Evolutionary conservation across 2,888 invertebrate genomes (phyloP).

Genomic region (Vanessa cardui): DNA sequence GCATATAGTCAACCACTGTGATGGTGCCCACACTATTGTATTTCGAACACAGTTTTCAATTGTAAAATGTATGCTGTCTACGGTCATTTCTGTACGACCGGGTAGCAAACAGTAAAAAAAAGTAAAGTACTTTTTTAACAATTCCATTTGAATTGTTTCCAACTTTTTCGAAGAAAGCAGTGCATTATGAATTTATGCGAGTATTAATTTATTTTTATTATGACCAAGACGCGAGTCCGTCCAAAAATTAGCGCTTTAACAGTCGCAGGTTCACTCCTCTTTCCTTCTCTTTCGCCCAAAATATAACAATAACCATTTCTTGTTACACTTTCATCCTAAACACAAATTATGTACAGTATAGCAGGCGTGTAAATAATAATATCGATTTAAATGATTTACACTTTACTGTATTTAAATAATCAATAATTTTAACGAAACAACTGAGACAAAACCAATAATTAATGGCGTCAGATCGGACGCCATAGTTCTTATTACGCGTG

Average conservation of each 20-base stretch:
- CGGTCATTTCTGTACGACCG: slow-evolving; percentile 44
- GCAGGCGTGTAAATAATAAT: too few relatives aligned
- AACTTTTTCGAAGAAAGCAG: slow-evolving; percentile 9
- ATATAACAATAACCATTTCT: too few relatives aligned
- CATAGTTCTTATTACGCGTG: too few relatives aligned
- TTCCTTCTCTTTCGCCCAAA: too few relatives aligned
- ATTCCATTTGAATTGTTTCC: slow-evolving; percentile 42
- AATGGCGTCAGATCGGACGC: too few relatives aligned
- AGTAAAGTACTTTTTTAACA: too few relatives aligned
- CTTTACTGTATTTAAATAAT: too few relatives aligned
- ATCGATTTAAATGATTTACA: too few relatives aligned
- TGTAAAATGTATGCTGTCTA: slow-evolving; percentile 41
- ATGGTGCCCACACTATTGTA: slow-evolving; percentile 40
- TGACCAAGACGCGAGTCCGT: slow-evolving; percentile 43
- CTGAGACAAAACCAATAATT: too few relatives aligned
- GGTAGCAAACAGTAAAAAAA: slow-evolving; percentile 44
- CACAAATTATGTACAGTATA: too few relatives aligned
- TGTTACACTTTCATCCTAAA: too few relatives aligned
- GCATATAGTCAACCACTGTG: slow-evolving; percentile 40
- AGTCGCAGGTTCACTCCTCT: slow-evolving; percentile 39
- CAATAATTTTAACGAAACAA: too few relatives aligned
- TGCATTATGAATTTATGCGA: slow-evolving; percentile 40
- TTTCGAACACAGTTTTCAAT: slow-evolving; percentile 41
- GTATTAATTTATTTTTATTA: slow-evolving; percentile 44
- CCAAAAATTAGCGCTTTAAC: slow-evolving; percentile 40